These are phyloP conservation scores for Harpagoxenus sublaevis DNA, from an alignment of 2,888 invertebrate species.

Conservation along the genomic window DNA sequence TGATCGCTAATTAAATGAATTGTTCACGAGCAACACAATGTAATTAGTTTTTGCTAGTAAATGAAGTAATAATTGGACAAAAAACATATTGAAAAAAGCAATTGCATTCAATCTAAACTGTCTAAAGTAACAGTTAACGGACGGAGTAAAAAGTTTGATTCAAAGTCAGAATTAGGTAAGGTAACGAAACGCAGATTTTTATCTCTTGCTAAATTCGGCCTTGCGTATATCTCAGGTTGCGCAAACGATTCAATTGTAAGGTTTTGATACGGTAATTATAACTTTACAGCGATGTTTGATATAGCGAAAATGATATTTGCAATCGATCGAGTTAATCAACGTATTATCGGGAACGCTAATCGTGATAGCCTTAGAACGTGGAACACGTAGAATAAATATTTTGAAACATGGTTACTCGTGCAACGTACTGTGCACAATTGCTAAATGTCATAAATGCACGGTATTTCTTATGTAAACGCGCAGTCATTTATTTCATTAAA, in stretches of 20 bases:
- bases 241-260: neutral
- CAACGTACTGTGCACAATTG: constrained; percentile 17
- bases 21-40: neutral
- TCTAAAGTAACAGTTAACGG: neutral
- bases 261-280: neutral
- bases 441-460: constrained; percentile 47
- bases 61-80: neutral
- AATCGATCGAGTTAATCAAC: neutral
- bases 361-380: neutral
- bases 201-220: constrained; percentile 15
- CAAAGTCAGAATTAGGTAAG: neutral
- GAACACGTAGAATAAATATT: constrained; percentile 8
- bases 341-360: neutral
- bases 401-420: neutral
- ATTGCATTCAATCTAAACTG: neutral
- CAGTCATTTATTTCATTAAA: constrained; percentile 44
- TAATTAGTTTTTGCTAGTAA: neutral
- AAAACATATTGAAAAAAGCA: neutral
- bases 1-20: neutral
- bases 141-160: neutral
- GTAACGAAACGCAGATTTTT: constrained; percentile 4
- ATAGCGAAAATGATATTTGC: constrained; percentile 3
- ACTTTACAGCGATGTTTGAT: neutral
- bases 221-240: neutral
- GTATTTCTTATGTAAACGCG: constrained; percentile 47